These are phyloP conservation scores for Limnephilus marmoratus DNA, from an alignment of 2,888 invertebrate species.

Conservation along the genomic window DNA sequence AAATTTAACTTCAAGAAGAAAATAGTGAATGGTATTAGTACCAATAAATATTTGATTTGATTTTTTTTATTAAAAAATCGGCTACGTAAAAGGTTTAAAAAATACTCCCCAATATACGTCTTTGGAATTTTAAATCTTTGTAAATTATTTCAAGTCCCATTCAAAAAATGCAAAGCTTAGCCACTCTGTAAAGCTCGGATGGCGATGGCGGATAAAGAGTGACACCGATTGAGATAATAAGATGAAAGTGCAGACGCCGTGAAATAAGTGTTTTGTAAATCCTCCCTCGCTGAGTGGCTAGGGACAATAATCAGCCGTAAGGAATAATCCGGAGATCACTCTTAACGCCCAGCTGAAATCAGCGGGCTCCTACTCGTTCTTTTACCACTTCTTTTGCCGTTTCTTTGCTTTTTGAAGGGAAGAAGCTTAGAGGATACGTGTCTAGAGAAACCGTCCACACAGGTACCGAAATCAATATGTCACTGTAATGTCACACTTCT, in stretches of 20 bases:
- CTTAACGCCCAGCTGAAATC: constrained; percentile 52
- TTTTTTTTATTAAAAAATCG: neutral
- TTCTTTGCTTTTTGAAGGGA: neutral
- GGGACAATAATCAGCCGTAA: constrained; percentile 61
- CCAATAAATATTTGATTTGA: neutral
- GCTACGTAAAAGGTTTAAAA: neutral
- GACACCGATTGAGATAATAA: constrained; percentile 60
- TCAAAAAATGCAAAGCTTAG: constrained; percentile 16
- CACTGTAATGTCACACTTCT: too few relatives aligned
- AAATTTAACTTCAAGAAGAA: too few relatives aligned
- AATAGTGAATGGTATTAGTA: too few relatives aligned
- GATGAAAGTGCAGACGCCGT: constrained; percentile 65
- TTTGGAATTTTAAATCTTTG: neutral
- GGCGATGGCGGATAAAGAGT: constrained; percentile 42
- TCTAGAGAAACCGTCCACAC: neutral
- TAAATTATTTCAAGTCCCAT: constrained; percentile 14
- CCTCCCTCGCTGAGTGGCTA: constrained; percentile 41
- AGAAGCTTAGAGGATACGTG: neutral
- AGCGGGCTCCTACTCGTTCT: neutral
- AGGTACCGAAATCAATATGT: too few relatives aligned
- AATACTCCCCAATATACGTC: neutral
- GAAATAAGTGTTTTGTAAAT: constrained; percentile 66
- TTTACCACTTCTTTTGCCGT: neutral
- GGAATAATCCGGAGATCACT: constrained; percentile 60
- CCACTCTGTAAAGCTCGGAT: constrained; percentile 9